Conservation (phyloP, 2,113 vertebrate genomes). For the Garra rufa region DNA sequence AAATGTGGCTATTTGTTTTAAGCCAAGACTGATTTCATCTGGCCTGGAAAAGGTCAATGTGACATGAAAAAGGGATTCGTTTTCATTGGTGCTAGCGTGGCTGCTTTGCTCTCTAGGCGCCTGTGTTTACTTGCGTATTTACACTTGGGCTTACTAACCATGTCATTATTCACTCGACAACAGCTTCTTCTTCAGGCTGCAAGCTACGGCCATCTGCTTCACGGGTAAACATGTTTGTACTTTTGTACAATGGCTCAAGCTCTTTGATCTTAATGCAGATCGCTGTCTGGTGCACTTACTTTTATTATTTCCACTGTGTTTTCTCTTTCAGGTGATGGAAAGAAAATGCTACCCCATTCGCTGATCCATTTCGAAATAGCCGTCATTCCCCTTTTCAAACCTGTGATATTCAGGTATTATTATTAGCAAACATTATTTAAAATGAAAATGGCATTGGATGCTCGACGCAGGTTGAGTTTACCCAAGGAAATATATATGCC, state of each 20-base stretch:
- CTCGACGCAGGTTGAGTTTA: constrained; percentile 65
- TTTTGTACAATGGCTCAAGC: constrained; percentile 31
- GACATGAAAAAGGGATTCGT: constrained; percentile 84
- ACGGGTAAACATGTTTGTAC: constrained; percentile 42
- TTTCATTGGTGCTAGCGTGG: constrained; percentile 61
- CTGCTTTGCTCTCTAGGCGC: constrained; percentile 52
- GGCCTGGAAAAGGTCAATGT: constrained; percentile 86
- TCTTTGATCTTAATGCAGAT: constrained; percentile 25
- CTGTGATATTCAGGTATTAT: constrained; percentile 64
- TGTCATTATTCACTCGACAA: constrained; percentile 60
- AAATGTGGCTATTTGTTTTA: constrained; percentile 94
- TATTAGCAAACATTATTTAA: constrained; percentile 69
- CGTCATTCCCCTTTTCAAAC: constrained; percentile 49
- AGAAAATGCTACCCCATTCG: constrained; percentile 15
- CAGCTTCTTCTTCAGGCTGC: constrained; percentile 32
- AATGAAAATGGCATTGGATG: constrained; percentile 67
- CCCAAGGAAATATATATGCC: constrained; percentile 73
- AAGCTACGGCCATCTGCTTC: constrained; percentile 37
- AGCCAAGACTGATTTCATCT: constrained; percentile 88
- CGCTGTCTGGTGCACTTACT: not conserved
- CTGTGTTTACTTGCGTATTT: constrained; percentile 61
- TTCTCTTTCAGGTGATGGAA: constrained; percentile 27
- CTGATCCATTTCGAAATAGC: not conserved
- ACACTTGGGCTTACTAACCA: constrained; percentile 54
- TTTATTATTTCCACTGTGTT: not conserved